Evolutionary conservation across 2,113 vertebrate genomes (phyloP).

Genomic region (Cairina moschata): DNA sequence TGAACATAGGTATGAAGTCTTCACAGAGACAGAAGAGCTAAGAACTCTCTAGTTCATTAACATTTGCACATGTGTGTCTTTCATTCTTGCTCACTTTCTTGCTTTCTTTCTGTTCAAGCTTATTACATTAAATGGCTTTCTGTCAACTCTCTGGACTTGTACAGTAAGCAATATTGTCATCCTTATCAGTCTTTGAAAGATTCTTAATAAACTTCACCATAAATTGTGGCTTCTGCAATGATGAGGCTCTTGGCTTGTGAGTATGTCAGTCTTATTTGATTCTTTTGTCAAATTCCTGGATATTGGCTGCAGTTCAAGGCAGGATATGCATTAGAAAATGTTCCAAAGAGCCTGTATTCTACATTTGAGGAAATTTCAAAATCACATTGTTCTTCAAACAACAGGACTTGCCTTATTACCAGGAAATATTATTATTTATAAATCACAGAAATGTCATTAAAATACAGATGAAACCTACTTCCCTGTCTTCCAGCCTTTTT

Average conservation of each 20-base stretch:
- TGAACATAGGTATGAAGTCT: accelerated
- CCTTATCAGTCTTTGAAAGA: not conserved
- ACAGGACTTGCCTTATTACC: accelerated
- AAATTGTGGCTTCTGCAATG: not conserved
- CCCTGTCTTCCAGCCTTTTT: accelerated
- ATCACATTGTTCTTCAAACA: accelerated
- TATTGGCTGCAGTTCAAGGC: accelerated
- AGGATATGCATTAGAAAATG: not conserved
- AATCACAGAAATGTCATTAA: not conserved
- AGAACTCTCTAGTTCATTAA: not conserved
- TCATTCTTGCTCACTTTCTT: not conserved
- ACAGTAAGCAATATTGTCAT: not conserved
- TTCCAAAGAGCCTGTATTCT: not conserved
- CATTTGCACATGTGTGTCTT: not conserved
- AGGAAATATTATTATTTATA: accelerated
- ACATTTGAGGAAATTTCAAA: not conserved
- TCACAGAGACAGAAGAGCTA: not conserved
- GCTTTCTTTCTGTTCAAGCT: not conserved
- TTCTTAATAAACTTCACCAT: accelerated
- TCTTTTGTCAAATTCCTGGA: not conserved
- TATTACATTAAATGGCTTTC: not conserved
- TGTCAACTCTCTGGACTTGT: not conserved
- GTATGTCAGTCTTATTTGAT: not conserved
- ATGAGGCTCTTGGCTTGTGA: accelerated
- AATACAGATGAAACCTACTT: not conserved